Conservation (phyloP, 2,888 invertebrate species). For the Drosophila pseudotakahashii region DNA sequence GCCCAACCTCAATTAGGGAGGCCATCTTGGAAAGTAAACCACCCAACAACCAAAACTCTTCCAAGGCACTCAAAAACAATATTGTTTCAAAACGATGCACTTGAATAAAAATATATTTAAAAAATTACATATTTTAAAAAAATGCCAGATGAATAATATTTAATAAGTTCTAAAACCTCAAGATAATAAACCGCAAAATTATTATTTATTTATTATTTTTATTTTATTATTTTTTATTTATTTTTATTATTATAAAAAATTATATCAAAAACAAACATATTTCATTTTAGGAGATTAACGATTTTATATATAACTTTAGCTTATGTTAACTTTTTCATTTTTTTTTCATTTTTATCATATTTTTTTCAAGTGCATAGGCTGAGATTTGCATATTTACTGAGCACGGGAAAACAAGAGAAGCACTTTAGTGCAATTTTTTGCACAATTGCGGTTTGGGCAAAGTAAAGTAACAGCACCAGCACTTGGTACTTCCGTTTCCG, state of each 20-base stretch:
- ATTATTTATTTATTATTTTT: too few relatives aligned
- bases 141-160: too few relatives aligned
- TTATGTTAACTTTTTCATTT: too few relatives aligned
- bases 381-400: slow-evolving; percentile 39
- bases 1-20: slow-evolving; percentile 53
- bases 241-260: too few relatives aligned
- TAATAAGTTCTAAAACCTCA: too few relatives aligned
- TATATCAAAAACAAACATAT: too few relatives aligned
- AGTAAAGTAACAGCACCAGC: slow-evolving; percentile 65
- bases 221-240: too few relatives aligned
- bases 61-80: slow-evolving; percentile 39
- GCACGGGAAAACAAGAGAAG: slow-evolving; percentile 32
- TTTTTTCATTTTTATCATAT: too few relatives aligned
- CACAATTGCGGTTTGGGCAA: slow-evolving; percentile 28
- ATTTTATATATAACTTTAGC: too few relatives aligned
- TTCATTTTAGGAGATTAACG: too few relatives aligned
- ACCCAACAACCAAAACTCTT: slow-evolving; percentile 5
- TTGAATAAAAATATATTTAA: background rate
- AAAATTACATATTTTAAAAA: background rate
- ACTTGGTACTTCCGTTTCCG: slow-evolving; percentile 79
- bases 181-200: too few relatives aligned
- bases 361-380: slow-evolving; percentile 32
- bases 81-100: slow-evolving; percentile 48
- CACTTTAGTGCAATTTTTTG: slow-evolving; percentile 61
- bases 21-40: slow-evolving; percentile 49